These are phyloP conservation scores for Hypena proboscidalis DNA, from an alignment of 2,888 invertebrate genomes.

Conservation along the genomic window DNA sequence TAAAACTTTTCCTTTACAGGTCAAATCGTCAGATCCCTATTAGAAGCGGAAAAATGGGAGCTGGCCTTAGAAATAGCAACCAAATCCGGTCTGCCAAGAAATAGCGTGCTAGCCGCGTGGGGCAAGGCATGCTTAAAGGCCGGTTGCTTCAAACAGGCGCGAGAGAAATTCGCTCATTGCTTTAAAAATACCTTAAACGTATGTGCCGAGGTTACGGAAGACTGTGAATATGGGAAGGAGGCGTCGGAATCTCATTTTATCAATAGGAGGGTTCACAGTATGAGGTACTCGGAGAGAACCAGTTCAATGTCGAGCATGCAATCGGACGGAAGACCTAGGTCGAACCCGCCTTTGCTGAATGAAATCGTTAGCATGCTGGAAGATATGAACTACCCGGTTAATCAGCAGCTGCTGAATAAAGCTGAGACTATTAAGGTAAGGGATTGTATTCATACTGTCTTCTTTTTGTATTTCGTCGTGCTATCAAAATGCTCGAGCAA, in stretches of 20 bases:
- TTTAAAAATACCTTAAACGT: constrained; percentile 70
- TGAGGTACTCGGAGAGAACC: constrained; percentile 61
- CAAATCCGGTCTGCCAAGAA: constrained; percentile 92
- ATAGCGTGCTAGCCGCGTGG: constrained; percentile 95
- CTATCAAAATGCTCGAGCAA: too few species aligned
- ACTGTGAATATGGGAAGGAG: constrained; percentile 72
- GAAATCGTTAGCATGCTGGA: constrained; percentile 90
- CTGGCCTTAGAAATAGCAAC: constrained; percentile 94
- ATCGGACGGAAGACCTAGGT: constrained; percentile 80
- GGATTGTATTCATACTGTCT: too few species aligned
- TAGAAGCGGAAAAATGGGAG: constrained; percentile 94
- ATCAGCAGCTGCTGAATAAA: constrained; percentile 76
- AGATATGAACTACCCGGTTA: constrained; percentile 83
- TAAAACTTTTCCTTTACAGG: constrained; percentile 63
- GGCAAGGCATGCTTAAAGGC: constrained; percentile 93
- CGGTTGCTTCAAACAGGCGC: constrained; percentile 91
- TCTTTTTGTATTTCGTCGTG: too few species aligned
- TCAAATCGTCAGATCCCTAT: constrained; percentile 88
- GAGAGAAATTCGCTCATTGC: constrained; percentile 88
- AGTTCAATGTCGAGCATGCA: constrained; percentile 66
- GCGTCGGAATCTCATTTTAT: constrained; percentile 66
- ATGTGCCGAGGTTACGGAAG: constrained; percentile 66
- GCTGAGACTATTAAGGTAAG: constrained; percentile 76
- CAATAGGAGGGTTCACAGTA: constrained; percentile 60
- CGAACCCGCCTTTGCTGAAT: constrained; percentile 88